Conservation (phyloP, 2,113 vertebrate genomes). For the Mungos mungo region DNA sequence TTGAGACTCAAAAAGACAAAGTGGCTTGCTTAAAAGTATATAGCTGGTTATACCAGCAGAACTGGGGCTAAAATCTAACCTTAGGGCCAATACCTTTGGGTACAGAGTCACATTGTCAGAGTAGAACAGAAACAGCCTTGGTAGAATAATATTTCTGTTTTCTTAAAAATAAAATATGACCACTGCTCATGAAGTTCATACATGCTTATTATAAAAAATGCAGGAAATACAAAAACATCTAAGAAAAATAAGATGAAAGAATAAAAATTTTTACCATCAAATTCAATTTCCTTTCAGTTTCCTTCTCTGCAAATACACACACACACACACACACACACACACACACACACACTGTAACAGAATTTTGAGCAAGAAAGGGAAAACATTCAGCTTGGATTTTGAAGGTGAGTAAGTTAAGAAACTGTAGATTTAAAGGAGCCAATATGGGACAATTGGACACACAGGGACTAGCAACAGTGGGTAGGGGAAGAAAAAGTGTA, state of each 20-base stretch:
- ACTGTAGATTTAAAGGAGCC: not conserved
- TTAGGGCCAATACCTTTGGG: not conserved
- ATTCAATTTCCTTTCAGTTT: not conserved
- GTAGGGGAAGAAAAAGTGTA: not conserved
- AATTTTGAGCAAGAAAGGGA: not conserved
- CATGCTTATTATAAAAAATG: not conserved
- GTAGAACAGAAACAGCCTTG: not conserved
- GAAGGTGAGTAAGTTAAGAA: not conserved
- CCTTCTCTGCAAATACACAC: not conserved
- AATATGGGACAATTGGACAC: not conserved
- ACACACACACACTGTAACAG: not conserved
- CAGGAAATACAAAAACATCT: not conserved
- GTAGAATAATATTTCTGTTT: not conserved
- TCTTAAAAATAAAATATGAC: constrained; percentile 2
- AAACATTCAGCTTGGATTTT: not conserved
- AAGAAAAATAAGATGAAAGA: constrained; percentile 14
- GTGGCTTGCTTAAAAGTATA: not conserved
- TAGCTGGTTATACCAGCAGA: not conserved
- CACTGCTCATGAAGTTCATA: not conserved
- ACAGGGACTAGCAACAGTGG: not conserved
- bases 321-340: not conserved
- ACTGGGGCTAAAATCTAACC: not conserved
- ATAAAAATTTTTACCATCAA: constrained; percentile 31
- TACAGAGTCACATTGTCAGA: not conserved
- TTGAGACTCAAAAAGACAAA: not conserved